Evolutionary conservation across 2,888 invertebrate genomes (phyloP), one percentile per base, ranked within the genome.

Genomic region (Microplitis manilae): DNA sequence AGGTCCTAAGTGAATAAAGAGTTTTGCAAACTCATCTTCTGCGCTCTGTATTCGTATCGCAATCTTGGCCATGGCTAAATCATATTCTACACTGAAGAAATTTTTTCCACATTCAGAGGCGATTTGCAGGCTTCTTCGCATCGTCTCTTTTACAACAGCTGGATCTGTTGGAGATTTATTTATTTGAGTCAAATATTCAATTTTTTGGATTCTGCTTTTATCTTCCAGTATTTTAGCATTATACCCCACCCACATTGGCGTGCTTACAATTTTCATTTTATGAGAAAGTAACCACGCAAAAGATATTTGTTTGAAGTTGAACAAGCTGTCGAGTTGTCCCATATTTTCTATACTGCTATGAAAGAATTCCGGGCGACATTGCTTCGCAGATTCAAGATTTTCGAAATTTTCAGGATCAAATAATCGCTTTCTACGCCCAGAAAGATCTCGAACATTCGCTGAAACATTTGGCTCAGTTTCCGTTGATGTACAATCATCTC

Each of bases 1-100:
- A 67, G 84, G 77, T 40, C 87, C 88, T 17, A 87, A 79, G 82
- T 88, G 84, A 68, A 89, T 86, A 79, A 88, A 89, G 78, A 89
- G 17, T 73, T 86, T 85, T 70, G 86, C 81, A 83, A 85, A 88
- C 79, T 76, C 79, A 70, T 68, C 69, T 69, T 74, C 86, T 84
- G 8, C 50, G 67, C 9, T 30, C 15, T 72, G 76, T 8, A 76
- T 61, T 40, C 60, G 65, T 59, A 76, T 38, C 13, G 72, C 76
- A 38, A 61, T 50, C 17, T 50, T 75, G 2, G 72, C 72, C 8
- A 75, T 75, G 6, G 64, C 70, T 17, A 75, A 64, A 70, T 75
- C 70, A 50, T 75, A 70, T 13, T 69, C 65, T 4, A 70, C 70
- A 20, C 38, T 41, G 1, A 73, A 40, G 9, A 64, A 13, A 40